Base-by-base conservation (phyloP, 2,113 vertebrate genomes). In the Toxotes chatareus region DNA sequence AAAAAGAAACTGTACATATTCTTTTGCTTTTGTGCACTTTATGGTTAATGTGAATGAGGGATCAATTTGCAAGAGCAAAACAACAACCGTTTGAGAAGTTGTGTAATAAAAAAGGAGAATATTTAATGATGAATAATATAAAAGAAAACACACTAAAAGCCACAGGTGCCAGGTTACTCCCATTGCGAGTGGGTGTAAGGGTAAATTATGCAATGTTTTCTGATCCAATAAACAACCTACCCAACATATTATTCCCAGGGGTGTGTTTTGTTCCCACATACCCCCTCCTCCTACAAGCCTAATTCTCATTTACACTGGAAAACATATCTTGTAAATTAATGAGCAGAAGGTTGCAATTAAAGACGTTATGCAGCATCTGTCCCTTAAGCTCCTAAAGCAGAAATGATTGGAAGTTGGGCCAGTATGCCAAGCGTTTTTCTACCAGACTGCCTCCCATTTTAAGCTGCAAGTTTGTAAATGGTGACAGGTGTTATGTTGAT, bases 261-360 rank as follows among this genome's bases (percentile, higher is more conserved):
- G 82, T 53, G 57, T 0, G 47, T 77, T 84, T 69, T 73, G 56
- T 76, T 65, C 36, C 76, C 67, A 76, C 34, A 31, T 42, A 27
- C 11, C 27, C 46, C 42, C 47, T 75, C 64, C 64, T 79, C 44
- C 53, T 19, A 76, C 74, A 76, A 76, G 77, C 69, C 42, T 60
- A 46, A 80, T 63, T 84, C 83, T 82, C 70, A 82, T 85, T 84
- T 86, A 86, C 65, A 87, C 76, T 78, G 73, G 46, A 82, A 88
- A 80, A 85, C 73, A 85, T 82, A 79, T 86, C 82, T 84, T 32
- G 65, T 60, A 85, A 87, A 90, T 86, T 73, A 76, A 81, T 34
- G 8, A 78, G 80, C 86, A 83, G 79, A 84, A 87, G 83, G 81
- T 73, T 79, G 77, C 78, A 92, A 86, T 92, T 77, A 88, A 76